Conservation (phyloP, 2,888 invertebrate genomes). For the Thera obeliscata region DNA sequence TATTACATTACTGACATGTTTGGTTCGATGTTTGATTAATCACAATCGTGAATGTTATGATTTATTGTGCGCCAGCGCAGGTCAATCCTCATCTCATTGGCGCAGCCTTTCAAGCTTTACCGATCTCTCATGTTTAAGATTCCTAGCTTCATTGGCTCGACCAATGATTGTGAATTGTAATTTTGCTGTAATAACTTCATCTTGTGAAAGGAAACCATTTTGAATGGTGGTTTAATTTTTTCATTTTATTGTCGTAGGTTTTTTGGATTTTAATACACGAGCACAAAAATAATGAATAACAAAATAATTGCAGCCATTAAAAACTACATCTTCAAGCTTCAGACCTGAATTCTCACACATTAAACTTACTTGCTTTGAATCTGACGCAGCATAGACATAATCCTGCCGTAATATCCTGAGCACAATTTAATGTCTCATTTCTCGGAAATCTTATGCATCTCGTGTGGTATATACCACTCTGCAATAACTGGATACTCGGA, state of each 20-base stretch:
- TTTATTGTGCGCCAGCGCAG: constrained; percentile 65
- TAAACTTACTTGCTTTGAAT: constrained; percentile 42
- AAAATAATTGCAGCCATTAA: background rate
- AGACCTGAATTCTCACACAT: constrained; percentile 27
- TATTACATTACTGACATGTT: constrained; percentile 54
- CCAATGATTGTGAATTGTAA: constrained; percentile 36
- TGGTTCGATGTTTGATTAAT: constrained; percentile 73
- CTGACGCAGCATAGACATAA: constrained; percentile 54
- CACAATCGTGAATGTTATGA: constrained; percentile 75
- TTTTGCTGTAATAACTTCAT: constrained; percentile 29
- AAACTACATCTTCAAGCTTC: too few species aligned
- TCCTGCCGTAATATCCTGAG: constrained; percentile 57
- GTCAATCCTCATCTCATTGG: constrained; percentile 51
- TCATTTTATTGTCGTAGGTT: background rate
- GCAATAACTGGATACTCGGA: constrained; percentile 53
- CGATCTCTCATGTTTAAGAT: constrained; percentile 31
- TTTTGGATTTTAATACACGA: too few species aligned
- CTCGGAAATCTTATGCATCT: constrained; percentile 56
- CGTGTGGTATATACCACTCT: constrained; percentile 47
- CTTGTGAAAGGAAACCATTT: constrained; percentile 8
- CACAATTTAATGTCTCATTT: constrained; percentile 59
- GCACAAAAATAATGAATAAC: background rate
- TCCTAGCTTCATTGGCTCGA: constrained; percentile 38
- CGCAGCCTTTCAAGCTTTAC: constrained; percentile 42
- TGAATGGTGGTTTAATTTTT: background rate